phyloP scores from a whole-genome alignment of 1,140 invertebrate species.

The Camponotus pennsylvanicus region DNA sequence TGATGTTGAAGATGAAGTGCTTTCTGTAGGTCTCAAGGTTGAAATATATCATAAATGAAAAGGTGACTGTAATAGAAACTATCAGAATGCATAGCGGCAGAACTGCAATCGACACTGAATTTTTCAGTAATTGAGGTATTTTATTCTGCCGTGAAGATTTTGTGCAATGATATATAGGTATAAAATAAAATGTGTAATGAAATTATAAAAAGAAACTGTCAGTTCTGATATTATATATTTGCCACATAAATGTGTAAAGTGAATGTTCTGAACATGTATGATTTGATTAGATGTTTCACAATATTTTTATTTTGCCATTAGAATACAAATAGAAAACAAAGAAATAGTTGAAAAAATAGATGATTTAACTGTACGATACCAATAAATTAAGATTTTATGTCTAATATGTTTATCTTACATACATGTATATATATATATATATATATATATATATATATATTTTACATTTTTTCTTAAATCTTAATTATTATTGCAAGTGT shows the following conservation, averaged over 20 bases:
- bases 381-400: no score
- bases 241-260: no score
- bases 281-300: no score
- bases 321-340: no score
- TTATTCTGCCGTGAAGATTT: not conserved
- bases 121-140: conserved; percentile 26
- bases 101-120: not conserved
- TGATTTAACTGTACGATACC: no score
- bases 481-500: not conserved
- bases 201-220: not conserved
- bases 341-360: no score
- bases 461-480: not conserved
- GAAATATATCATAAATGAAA: not conserved
- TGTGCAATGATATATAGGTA: not conserved
- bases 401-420: not conserved
- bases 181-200: not conserved
- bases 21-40: not conserved
- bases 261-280: no score
- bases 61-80: not conserved
- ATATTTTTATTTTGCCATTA: no score
- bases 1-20: not conserved
- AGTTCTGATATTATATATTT: not conserved
- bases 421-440: no score
- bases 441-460: not conserved
- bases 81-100: not conserved